A percentile compares a stretch with the other conserved stretches of the same genome.
Conservation (phyloP, 2,113 vertebrate genomes). For the Chaetura pelagica region DNA sequence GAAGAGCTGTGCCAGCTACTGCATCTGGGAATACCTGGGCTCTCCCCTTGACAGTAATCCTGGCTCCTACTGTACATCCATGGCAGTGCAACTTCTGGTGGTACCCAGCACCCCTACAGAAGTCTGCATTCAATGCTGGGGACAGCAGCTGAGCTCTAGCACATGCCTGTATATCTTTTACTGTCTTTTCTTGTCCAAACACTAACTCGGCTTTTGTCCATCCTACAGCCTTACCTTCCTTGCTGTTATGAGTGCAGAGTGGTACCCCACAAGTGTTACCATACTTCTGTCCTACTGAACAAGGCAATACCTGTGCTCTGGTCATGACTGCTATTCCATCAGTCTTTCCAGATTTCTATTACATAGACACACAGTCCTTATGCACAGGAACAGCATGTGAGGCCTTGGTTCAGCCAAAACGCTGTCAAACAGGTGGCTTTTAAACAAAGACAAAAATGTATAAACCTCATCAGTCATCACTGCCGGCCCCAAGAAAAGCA, state of each 20-base stretch:
- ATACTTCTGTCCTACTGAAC: neutral
- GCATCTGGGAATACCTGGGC: neutral
- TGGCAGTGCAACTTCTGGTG: neutral
- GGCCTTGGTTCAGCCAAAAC: neutral
- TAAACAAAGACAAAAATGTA: conserved; percentile 60
- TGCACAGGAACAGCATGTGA: conserved; percentile 22
- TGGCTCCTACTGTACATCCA: accelerated
- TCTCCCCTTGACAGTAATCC: neutral
- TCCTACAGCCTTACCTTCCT: neutral
- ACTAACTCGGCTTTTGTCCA: neutral
- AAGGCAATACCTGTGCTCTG: conserved; percentile 1
- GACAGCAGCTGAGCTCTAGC: neutral
- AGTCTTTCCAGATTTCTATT: neutral
- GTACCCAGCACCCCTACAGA: neutral
- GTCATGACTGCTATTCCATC: neutral
- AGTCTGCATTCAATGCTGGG: neutral
- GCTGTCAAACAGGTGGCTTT: conserved; percentile 61
- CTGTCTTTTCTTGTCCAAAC: neutral
- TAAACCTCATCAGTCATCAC: conserved; percentile 66
- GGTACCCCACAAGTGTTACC: accelerated
- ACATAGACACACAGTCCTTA: neutral
- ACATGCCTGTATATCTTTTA: neutral
- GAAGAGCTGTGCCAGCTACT: neutral
- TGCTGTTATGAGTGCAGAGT: neutral
- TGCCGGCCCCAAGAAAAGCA: conserved; percentile 15